A percentile compares a stretch with the other conserved stretches of the same genome.
Evolutionary conservation across 2,888 invertebrate genomes (phyloP).

Genomic region (Holacanthella duospinosa): DNA sequence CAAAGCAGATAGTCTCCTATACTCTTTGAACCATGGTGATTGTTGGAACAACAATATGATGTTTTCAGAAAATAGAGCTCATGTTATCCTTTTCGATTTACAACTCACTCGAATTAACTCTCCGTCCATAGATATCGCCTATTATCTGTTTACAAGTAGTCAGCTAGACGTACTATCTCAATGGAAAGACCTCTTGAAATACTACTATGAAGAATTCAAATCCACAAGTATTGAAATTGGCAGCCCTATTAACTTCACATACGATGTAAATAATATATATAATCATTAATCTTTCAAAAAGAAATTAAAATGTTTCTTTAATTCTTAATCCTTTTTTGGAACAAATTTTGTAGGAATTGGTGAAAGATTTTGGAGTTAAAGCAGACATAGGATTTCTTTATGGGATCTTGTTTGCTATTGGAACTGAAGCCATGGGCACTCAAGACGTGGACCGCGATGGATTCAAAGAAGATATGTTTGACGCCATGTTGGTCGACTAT

Average conservation of each 20-base stretch:
- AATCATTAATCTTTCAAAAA: too few relatives aligned
- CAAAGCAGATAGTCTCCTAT: not conserved
- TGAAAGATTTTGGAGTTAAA: slow-evolving; percentile 1
- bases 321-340: too few relatives aligned
- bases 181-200: slow-evolving; percentile 14
- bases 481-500: not conserved
- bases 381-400: not conserved
- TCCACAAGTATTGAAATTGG: not conserved
- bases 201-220: slow-evolving; percentile 13
- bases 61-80: not conserved
- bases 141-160: slow-evolving; percentile 19
- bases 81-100: slow-evolving; percentile 3
- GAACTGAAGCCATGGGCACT: not conserved
- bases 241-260: slow-evolving; percentile 7
- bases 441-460: not conserved
- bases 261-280: too few relatives aligned
- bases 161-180: slow-evolving; percentile 13
- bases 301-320: too few relatives aligned
- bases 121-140: slow-evolving; percentile 17
- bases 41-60: slow-evolving; percentile 16
- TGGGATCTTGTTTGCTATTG: not conserved
- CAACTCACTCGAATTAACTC: slow-evolving; percentile 9
- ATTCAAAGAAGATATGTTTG: not conserved
- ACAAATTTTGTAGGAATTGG: not conserved
- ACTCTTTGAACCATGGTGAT: slow-evolving; percentile 20